Percentiles rank a stretch among this genome's conserved stretches.
phyloP scores from a whole-genome alignment of 2,888 invertebrate species.

The Ernsta delagoae region DNA sequence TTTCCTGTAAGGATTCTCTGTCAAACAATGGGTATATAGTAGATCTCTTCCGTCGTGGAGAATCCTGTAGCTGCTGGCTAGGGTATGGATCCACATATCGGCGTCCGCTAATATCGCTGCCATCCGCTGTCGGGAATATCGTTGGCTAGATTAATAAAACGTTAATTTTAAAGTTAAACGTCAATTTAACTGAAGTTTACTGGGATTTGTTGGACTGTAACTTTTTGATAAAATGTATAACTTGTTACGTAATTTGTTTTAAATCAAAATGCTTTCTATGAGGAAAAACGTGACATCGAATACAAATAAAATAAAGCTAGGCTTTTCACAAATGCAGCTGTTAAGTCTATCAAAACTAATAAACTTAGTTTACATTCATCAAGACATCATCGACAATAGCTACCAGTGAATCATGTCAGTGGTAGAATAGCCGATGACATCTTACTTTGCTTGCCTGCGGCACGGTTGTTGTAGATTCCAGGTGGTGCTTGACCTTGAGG shows the following conservation, averaged over 20 bases:
- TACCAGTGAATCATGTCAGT: slow-evolving; percentile 20
- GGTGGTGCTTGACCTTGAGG: slow-evolving; percentile 70
- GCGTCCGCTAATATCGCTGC: slow-evolving; percentile 74
- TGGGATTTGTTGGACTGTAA: too few relatives aligned
- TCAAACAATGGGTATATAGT: slow-evolving; percentile 64
- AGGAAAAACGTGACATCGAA: too few relatives aligned
- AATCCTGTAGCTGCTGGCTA: slow-evolving; percentile 75
- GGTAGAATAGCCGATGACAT: slow-evolving; percentile 53
- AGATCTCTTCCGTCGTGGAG: slow-evolving; percentile 75
- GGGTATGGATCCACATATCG: slow-evolving; percentile 79
- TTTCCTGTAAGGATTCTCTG: slow-evolving; percentile 53
- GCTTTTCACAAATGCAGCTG: too few relatives aligned
- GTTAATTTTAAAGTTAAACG: slow-evolving; percentile 37
- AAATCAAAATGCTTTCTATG: too few relatives aligned
- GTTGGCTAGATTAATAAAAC: slow-evolving; percentile 74
- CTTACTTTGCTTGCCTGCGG: slow-evolving; percentile 76
- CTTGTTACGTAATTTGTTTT: too few relatives aligned
- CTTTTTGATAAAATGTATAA: too few relatives aligned
- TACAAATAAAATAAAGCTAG: too few relatives aligned
- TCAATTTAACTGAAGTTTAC: neutral
- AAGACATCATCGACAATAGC: slow-evolving; percentile 25
- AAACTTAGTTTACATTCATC: neutral
- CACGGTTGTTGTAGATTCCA: slow-evolving; percentile 77
- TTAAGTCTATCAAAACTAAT: neutral
- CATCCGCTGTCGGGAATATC: slow-evolving; percentile 80